phyloP scores from a whole-genome alignment of 2,888 invertebrate species.

The Mesorhabditis belari region DNA sequence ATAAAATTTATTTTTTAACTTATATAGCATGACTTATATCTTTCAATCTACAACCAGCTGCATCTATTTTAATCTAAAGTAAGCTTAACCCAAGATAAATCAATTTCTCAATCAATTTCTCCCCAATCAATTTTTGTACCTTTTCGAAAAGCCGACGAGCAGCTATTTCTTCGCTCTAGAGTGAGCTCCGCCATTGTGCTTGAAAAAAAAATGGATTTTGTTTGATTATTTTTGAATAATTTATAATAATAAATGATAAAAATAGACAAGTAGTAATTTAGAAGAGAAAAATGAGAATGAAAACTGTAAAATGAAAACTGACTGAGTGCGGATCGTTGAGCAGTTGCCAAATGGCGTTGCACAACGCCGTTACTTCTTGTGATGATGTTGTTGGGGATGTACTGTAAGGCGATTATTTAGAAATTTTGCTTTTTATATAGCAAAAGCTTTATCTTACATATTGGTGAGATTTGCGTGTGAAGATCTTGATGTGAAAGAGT shows the following conservation, averaged over 20 bases:
- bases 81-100: too few relatives aligned
- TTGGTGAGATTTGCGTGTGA: constrained; percentile 85
- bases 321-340: not conserved
- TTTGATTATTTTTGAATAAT: not conserved
- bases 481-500: constrained; percentile 95
- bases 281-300: not conserved
- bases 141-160: constrained; percentile 44
- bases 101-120: too few relatives aligned
- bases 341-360: not conserved
- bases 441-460: constrained; percentile 81
- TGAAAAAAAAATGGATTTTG: not conserved
- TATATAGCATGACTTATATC: too few relatives aligned
- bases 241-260: too few relatives aligned
- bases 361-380: not conserved
- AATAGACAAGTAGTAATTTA: not conserved
- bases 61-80: too few relatives aligned
- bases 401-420: too few relatives aligned
- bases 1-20: too few relatives aligned
- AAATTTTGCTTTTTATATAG: too few relatives aligned
- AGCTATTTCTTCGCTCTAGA: constrained; percentile 52
- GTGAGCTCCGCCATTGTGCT: not conserved
- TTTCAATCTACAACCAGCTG: too few relatives aligned
- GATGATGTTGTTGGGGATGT: not conserved
- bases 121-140: not conserved
- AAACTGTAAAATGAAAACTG: not conserved